Percentiles rank a stretch among this genome's conserved stretches.
These are phyloP conservation scores for Paratilapia polleni DNA, from an alignment of 2,113 vertebrate species.

Conservation along the genomic window DNA sequence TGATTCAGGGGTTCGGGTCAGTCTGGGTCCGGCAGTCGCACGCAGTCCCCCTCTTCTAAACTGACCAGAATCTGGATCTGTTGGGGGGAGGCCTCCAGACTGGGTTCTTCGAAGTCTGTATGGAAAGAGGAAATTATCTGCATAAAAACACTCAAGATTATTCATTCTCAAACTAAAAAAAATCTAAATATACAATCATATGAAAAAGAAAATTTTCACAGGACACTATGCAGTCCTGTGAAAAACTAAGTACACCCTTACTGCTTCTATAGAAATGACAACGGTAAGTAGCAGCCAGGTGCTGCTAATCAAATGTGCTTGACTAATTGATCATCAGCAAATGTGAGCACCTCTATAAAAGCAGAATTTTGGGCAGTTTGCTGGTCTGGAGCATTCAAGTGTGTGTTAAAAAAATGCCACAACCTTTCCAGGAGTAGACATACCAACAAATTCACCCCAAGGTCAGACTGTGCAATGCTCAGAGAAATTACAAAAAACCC, in stretches of 20 bases:
- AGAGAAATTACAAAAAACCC: not conserved
- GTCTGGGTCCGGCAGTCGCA: conserved; percentile 93
- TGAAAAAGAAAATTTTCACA: not conserved
- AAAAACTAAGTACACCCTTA: not conserved
- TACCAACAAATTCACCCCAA: too few relatives aligned
- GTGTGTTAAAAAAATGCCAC: not conserved
- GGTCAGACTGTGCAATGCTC: too few relatives aligned
- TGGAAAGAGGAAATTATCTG: not conserved
- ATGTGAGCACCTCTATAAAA: not conserved
- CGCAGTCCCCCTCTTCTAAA: conserved; percentile 95
- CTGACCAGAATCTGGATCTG: conserved; percentile 85
- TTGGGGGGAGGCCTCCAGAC: conserved; percentile 89
- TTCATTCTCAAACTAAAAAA: conserved; percentile 3
- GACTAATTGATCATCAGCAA: not conserved
- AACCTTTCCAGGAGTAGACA: not conserved
- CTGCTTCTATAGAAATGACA: not conserved
- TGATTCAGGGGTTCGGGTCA: conserved; percentile 88
- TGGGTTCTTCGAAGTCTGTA: conserved; percentile 92
- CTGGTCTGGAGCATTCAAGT: not conserved
- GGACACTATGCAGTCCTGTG: not conserved
- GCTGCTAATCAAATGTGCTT: not conserved
- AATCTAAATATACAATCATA: not conserved
- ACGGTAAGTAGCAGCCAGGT: not conserved
- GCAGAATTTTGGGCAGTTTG: not conserved
- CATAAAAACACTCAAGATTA: not conserved